A percentile compares a stretch with the other conserved stretches of the same genome.
Conservation (phyloP, 1,140 invertebrate species). For the Acromyrmex echinatior region DNA sequence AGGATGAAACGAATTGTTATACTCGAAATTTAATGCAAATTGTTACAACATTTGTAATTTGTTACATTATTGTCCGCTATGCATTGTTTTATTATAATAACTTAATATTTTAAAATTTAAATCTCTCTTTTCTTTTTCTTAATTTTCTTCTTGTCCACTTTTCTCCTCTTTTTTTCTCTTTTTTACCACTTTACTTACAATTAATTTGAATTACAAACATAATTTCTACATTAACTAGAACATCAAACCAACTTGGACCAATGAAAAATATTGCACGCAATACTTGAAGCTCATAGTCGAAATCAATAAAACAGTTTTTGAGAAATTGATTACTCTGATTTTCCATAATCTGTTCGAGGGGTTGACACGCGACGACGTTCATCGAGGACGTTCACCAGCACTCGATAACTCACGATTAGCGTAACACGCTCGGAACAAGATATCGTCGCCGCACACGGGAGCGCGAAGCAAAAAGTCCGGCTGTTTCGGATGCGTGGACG, state of each 20-base stretch:
- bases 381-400: slow-evolving; percentile 13
- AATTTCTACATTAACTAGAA: neutral
- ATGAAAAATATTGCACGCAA: neutral
- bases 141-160: neutral
- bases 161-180: neutral
- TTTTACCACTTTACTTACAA: neutral
- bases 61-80: neutral
- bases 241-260: neutral
- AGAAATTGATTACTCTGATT: slow-evolving; percentile 13
- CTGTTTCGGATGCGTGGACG: slow-evolving; percentile 54
- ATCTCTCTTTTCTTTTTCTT: neutral
- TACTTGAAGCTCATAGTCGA: neutral
- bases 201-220: neutral
- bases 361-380: slow-evolving; percentile 38
- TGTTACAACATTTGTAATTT: neutral
- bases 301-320: neutral
- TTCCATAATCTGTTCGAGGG: slow-evolving; percentile 4
- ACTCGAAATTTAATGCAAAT: neutral
- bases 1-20: neutral
- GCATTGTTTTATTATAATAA: neutral
- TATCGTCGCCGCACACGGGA: slow-evolving; percentile 49
- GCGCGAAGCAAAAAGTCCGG: slow-evolving; percentile 55
- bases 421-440: slow-evolving; percentile 63
- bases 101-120: neutral
- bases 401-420: slow-evolving; percentile 67